Percentiles rank a stretch among this genome's conserved stretches.
Conservation (phyloP, 1,140 invertebrate species). For the Wasmannia auropunctata region DNA sequence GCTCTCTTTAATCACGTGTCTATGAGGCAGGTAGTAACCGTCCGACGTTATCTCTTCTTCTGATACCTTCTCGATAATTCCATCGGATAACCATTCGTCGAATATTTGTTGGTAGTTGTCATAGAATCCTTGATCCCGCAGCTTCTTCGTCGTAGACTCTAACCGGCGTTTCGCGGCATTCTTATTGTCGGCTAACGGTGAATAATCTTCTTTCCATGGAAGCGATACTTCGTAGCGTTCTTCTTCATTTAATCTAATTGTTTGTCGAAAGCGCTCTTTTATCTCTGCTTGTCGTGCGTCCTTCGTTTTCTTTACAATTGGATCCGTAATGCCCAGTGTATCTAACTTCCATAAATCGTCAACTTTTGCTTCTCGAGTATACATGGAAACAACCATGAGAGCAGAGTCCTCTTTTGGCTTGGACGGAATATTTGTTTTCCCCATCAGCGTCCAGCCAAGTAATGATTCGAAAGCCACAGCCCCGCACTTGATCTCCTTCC, state of each 20-base stretch:
- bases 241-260: neutral
- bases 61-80: neutral
- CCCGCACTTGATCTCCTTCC: slow-evolving; percentile 23
- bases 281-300: neutral
- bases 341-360: neutral
- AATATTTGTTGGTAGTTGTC: neutral
- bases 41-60: neutral
- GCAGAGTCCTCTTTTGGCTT: neutral
- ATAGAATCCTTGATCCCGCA: neutral
- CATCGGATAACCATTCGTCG: neutral
- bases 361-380: neutral
- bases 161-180: neutral
- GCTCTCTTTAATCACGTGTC: too few relatives aligned
- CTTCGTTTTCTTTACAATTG: neutral
- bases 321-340: neutral
- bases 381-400: neutral
- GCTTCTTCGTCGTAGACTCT: neutral
- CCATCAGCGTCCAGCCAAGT: slow-evolving; percentile 75
- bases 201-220: neutral
- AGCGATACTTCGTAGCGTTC: neutral
- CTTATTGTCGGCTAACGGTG: neutral
- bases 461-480: slow-evolving; percentile 70
- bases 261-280: neutral
- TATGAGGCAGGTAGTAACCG: slow-evolving; percentile 7
- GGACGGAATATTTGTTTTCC: slow-evolving; percentile 22